Base-by-base conservation (phyloP, 2,113 vertebrate genomes). In the Alosa alosa region DNA sequence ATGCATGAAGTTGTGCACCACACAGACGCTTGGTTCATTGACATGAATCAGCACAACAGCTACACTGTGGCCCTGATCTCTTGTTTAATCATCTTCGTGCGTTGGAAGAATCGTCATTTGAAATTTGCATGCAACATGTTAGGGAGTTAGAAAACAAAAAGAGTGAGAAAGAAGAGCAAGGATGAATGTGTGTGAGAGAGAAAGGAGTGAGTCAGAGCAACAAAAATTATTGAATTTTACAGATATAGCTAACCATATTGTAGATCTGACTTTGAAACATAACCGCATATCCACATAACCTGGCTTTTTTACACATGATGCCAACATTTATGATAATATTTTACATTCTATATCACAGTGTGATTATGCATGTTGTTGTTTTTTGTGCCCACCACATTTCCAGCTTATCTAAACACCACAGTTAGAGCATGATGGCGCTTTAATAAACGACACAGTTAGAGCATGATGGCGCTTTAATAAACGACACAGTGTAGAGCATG, bases 391-490 rank as follows among this genome's bases (percentile, higher is more conserved):
- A 17, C 31, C 25, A 39, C 68, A 39, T 75, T 39, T 36, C 68
- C 25, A 39, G 0, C 11, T 64, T n/a, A 20, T 18, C 57, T 64
- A 6, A 20, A 60, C 20, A 18, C 57, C 17, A 60, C 22, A 18
- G 57, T 45, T 64, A 13, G 31, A 31, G 31, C 31, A 31, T 31
- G 31, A 31, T 31, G 31, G 31, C 31, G 31, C 31, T 31, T 31
- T 31, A 31, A 31, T 31, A 31, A 31, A 31, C 31, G 31, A 31
- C 31, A 31, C 31, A 31, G 31, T 31, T 31, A 31, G 31, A 31
- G 31, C 31, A 31, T 31, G 88, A 90, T 89, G 86, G 75, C 84
- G 36, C 68, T 60, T 81, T 60, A 81, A 85, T 90, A 57, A 83
- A 75, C 55, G 81, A 4, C 4, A 44, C 41, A 4, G 41, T 44